phyloP scores from a whole-genome alignment of 2,797 vertebrate species.

The Anguilla anguilla region DNA sequence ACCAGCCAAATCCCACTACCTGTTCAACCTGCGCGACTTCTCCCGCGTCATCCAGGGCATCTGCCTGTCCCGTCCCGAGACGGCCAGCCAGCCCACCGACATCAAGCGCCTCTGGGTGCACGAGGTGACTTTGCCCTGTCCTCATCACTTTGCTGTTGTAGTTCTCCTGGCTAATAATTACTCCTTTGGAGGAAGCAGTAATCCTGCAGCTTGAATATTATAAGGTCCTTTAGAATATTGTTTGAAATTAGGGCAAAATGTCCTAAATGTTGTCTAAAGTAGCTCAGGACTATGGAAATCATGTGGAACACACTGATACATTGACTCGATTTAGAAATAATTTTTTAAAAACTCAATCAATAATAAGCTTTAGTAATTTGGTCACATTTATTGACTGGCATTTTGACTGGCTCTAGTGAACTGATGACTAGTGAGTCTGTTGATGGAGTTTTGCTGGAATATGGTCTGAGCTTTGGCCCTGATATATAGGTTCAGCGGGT shows the following conservation, averaged over 20 bases:
- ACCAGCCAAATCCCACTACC: constrained; percentile 89
- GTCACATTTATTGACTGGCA: not conserved
- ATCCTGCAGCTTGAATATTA: not conserved
- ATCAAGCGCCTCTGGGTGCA: constrained; percentile 91
- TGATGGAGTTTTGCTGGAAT: constrained; percentile 39
- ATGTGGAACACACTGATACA: not conserved
- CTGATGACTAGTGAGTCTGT: not conserved
- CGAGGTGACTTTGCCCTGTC: constrained; percentile 83
- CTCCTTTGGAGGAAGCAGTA: not conserved
- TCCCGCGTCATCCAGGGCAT: constrained; percentile 90
- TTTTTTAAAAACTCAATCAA: not conserved
- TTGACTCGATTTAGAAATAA: not conserved
- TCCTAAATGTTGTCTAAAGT: not conserved
- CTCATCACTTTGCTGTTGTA: constrained; percentile 54
- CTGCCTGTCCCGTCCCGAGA: constrained; percentile 85
- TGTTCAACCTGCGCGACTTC: constrained; percentile 90
- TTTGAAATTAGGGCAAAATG: not conserved
- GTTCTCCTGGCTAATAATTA: not conserved
- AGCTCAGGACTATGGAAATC: not conserved
- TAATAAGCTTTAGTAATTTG: not conserved
- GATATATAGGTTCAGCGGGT: constrained; percentile 82
- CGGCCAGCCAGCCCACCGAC: constrained; percentile 68
- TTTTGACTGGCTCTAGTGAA: not conserved
- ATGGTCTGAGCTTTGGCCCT: not conserved
- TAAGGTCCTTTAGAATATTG: not conserved